Conservation (phyloP, 2,113 vertebrate genomes). For the Chiloscyllium plagiosum region DNA sequence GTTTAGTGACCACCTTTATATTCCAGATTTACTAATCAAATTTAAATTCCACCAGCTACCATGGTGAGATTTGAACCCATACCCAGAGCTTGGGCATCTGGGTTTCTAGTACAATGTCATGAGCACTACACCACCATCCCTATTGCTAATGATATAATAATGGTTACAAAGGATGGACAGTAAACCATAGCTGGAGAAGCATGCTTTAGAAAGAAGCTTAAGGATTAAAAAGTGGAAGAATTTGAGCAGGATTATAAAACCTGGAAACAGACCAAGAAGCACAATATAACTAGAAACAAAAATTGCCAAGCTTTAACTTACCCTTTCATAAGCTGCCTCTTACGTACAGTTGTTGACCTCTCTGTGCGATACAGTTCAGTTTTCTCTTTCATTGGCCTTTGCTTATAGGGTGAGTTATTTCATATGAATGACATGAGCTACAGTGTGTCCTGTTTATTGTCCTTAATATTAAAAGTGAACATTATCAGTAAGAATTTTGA, state of each 20-base stretch:
- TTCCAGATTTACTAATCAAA: too few relatives aligned
- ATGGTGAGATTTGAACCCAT: too few relatives aligned
- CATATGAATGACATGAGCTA: neutral
- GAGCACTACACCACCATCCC: too few relatives aligned
- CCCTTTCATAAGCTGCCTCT: neutral
- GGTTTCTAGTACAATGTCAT: too few relatives aligned
- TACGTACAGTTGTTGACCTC: neutral
- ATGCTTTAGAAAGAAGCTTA: neutral
- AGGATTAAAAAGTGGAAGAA: neutral
- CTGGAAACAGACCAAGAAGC: neutral
- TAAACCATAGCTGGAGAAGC: neutral
- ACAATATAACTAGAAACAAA: neutral
- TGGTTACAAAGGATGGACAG: neutral
- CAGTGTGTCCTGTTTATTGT: neutral
- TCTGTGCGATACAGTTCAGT: neutral
- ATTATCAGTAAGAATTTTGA: neutral
- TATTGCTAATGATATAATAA: neutral
- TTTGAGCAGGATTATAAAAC: neutral
- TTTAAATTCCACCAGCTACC: too few relatives aligned
- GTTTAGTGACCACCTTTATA: too few relatives aligned
- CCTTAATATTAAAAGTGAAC: neutral
- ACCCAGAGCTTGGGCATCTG: too few relatives aligned
- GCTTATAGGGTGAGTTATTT: neutral
- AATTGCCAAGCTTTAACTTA: neutral
- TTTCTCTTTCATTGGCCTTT: neutral